Percentiles rank a stretch among this genome's conserved stretches.
These are phyloP conservation scores for Clostera curtula DNA, from an alignment of 2,888 invertebrate species.

Conservation along the genomic window DNA sequence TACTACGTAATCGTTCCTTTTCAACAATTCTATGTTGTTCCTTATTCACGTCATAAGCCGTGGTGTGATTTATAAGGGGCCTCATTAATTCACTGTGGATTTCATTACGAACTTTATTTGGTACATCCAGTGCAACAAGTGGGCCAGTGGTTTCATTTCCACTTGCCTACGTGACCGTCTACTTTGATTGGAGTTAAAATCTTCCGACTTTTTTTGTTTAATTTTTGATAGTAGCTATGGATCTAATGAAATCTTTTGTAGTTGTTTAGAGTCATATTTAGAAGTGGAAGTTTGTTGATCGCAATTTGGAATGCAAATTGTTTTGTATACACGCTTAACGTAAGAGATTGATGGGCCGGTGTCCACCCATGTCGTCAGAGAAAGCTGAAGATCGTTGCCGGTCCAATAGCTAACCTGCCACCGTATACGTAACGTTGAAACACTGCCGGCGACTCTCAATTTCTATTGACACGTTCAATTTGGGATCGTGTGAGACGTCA, in stretches of 20 bases:
- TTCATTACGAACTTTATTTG: slow-evolving; percentile 45
- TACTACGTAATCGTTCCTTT: slow-evolving; percentile 13
- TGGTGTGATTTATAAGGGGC: slow-evolving; percentile 19
- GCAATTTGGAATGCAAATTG: slow-evolving; percentile 10
- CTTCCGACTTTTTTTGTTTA: no score
- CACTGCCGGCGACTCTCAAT: slow-evolving; percentile 51
- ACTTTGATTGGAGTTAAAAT: slow-evolving; percentile 15
- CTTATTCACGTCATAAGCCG: slow-evolving; percentile 6
- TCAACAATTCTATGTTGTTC: slow-evolving; percentile 11
- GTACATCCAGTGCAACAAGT: slow-evolving; percentile 32
- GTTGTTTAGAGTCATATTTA: no score
- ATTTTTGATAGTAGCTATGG: no score
- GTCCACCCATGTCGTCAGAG: slow-evolving; percentile 40
- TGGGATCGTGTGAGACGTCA: slow-evolving; percentile 24
- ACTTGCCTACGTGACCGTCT: slow-evolving; percentile 41
- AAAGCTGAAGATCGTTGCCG: slow-evolving; percentile 52
- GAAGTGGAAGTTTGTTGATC: no score
- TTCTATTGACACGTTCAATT: slow-evolving; percentile 48
- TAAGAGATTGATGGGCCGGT: slow-evolving; percentile 41
- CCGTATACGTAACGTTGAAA: slow-evolving; percentile 42
- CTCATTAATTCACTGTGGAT: slow-evolving; percentile 33
- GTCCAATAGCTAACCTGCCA: slow-evolving; percentile 41
- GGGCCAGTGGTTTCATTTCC: slow-evolving; percentile 37
- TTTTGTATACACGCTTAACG: slow-evolving; percentile 23
- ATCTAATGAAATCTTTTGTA: no score